These are phyloP conservation scores for Bombus pascuorum DNA, from an alignment of 1,140 invertebrate genomes.

Conservation along the genomic window DNA sequence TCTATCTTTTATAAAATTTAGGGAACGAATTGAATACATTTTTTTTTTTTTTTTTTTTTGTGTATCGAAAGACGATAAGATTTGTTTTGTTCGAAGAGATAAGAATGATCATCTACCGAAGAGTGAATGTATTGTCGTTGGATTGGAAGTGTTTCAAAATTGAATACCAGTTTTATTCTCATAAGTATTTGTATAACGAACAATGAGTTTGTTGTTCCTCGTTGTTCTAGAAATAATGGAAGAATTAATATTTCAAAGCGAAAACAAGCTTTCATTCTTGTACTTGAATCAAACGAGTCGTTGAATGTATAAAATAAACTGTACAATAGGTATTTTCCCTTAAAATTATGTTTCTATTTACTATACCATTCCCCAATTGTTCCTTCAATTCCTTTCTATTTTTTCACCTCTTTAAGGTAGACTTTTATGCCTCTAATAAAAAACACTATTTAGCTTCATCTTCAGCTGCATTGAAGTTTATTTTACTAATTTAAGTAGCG, in stretches of 20 bases:
- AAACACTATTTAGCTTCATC: neutral
- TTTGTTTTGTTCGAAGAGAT: neutral
- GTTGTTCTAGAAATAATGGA: constrained; percentile 26
- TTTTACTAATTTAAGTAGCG: neutral
- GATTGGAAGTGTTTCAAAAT: constrained; percentile 6
- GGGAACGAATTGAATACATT: neutral
- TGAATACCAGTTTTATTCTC: neutral
- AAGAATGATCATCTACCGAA: neutral
- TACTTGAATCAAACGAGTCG: constrained; percentile 45
- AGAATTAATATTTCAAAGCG: constrained; percentile 14
- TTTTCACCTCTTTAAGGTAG: neutral
- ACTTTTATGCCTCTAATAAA: neutral
- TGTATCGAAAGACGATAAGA: neutral
- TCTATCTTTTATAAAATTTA: constrained; percentile 6
- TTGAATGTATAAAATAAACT: constrained; percentile 66
- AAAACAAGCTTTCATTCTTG: constrained; percentile 21
- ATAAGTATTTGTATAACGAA: neutral
- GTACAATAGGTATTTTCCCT: constrained; percentile 67
- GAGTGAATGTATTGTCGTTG: neutral
- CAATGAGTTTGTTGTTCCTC: constrained; percentile 11
- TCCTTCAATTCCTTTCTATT: neutral
- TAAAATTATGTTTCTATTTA: constrained; percentile 38
- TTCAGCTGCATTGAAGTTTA: too few species aligned
- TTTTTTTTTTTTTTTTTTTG: neutral
- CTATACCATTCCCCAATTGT: neutral